Evolutionary conservation across 2,888 invertebrate species (phyloP), one percentile per base, ranked within the genome.

Genomic region (Psylliodes chrysocephalus): DNA sequence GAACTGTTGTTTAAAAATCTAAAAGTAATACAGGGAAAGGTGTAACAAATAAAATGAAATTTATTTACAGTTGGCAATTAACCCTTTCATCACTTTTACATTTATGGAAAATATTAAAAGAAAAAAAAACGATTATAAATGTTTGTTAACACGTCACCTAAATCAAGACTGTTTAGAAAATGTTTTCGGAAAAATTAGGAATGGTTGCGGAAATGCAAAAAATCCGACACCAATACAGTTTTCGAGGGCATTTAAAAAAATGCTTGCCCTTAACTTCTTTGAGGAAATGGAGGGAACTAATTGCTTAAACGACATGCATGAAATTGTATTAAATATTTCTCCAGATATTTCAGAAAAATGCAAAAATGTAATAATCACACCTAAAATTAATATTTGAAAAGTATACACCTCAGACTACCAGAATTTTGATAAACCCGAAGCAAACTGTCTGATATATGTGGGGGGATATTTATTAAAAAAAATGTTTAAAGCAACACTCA

Each of bases 131-230:
- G 28, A 52, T 14, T 35, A 66, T 42, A 63, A 15, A n/a, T n/a
- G n/a, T n/a, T n/a, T 69, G 47, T 68, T 42, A 6, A 69, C 65
- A 28, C 57, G 67, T 63, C 62, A 63, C 52, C 15, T 63, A 28
- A 73, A 72, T 63, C 73, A 65, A 56, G 71, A 68, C 17, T 53
- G 54, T 42, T 38, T 55, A n/a, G 62, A 62, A 55, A 70, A 71
- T 47, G 70, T 68, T 60, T 73, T 73, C 64, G 72, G 71, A 1
- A 54, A 57, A 49, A 65, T 73, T 18, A 53, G 60, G 47, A 63
- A 67, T 18, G 14, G 42, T 49, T 51, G 55, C 52, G 67, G 65
- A n/a, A 70, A 70, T 60, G 40, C 52, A 6, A 63, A 52, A 51
- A 69, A 69, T 60, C 63, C 64, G 7, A 71, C 68, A 17, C 49